phyloP scores from a whole-genome alignment of 2,113 vertebrate genomes.

The Saimiri boliviensis region DNA sequence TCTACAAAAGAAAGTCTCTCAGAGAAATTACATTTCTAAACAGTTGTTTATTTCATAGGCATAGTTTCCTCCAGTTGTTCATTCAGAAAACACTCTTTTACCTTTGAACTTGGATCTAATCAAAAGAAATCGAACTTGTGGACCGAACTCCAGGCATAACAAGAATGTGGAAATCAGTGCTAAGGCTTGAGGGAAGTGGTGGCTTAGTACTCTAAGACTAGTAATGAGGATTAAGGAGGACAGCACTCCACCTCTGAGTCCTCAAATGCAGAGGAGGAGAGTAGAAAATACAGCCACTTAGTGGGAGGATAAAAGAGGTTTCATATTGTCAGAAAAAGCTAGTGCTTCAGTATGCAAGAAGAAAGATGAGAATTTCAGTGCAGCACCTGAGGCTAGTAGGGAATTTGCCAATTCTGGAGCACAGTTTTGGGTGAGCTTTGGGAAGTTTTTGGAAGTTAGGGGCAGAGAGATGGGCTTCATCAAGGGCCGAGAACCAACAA shows the following conservation, averaged over 20 bases:
- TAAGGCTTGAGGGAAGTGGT: background rate
- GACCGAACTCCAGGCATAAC: background rate
- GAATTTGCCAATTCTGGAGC: background rate
- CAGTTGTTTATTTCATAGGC: background rate
- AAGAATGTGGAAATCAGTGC: background rate
- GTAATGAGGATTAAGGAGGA: background rate
- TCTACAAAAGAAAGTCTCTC: constrained; percentile 33
- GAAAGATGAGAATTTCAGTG: background rate
- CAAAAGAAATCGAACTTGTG: background rate
- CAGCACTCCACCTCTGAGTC: background rate
- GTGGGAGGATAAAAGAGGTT: background rate
- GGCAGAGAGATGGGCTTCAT: background rate
- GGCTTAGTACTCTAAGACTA: background rate
- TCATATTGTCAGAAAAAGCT: background rate
- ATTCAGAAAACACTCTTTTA: background rate
- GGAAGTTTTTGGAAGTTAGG: background rate
- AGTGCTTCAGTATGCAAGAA: background rate
- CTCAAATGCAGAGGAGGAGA: background rate
- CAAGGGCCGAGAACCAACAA: background rate
- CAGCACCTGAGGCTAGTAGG: background rate
- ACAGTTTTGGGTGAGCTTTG: background rate
- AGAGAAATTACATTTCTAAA: background rate
- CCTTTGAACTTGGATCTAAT: background rate
- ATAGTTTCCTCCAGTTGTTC: background rate
- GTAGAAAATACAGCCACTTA: background rate